Base-by-base conservation (phyloP, 2,797 vertebrate genomes). In the Sebastes kiyomatsui region DNA sequence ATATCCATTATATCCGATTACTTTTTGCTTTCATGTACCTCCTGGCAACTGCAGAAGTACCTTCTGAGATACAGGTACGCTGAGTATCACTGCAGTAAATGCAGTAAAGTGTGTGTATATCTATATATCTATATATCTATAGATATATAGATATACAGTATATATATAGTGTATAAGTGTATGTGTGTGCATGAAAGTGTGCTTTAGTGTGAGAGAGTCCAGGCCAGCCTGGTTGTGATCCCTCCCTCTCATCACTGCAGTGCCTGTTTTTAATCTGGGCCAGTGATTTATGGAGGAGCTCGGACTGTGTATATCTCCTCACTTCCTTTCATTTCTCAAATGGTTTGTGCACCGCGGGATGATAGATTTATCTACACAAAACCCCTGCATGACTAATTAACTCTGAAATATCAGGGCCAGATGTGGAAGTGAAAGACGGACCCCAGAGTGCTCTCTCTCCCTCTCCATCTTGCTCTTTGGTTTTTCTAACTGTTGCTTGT, bases 271-370 rank as follows among this genome's bases (percentile, higher is more conserved):
- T 98, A 97, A 97, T 97, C 97, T 96, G 96, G 96, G 94, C 95
- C 95, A 91, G 96, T 97, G 97, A 98, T 98, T 97, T 97, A 98
- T 97, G 97, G 95, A 96, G 97, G 96, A 94, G 96, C 96, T 95
- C 94, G 71, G 95, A 91, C 94, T 95, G 90, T 96, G 96, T 97
- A 87, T 96, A 96, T 97, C 96, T 97, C 96, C 96, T 96, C 96
- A 96, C 97, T 98, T 98, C 98, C 97, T 97, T 97, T 98, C 97
- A 97, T 98, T 98, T 97, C 96, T 98, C 97, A 97, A 96, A 97
- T 97, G 97, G 96, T 97, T 98, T 97, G 97, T 97, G 96, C 97
- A 95, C 96, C 92, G 94, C 94, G 93, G 96, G 97, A 97, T 98
- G 98, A 98, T 97, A 97, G 97, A 99, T 98, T 97, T 97, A 97